Conservation (phyloP, 1,140 invertebrate genomes). For the Notospermus geniculatus region DNA sequence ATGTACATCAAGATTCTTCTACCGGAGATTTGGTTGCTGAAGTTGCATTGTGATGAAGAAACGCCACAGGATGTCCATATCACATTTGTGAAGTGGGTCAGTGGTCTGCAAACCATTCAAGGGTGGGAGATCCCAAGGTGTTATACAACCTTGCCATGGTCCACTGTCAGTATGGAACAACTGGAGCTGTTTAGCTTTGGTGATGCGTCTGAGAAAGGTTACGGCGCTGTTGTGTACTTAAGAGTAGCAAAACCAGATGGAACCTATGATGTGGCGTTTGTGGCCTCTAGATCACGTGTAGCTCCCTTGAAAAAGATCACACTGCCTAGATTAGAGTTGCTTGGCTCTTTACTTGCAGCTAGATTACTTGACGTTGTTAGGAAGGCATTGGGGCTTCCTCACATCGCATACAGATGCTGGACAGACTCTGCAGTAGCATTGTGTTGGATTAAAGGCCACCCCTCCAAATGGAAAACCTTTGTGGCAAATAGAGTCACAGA, state of each 20-base stretch:
- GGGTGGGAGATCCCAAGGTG: conserved; percentile 6
- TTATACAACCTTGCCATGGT: background rate
- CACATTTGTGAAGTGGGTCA: background rate
- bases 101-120: background rate
- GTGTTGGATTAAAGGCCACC: conserved; percentile 14
- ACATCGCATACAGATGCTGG: conserved; percentile 13
- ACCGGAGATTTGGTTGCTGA: background rate
- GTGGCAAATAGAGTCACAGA: conserved; percentile 12
- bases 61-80: background rate
- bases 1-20: background rate
- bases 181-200: conserved; percentile 5
- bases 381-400: background rate
- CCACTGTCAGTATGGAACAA: background rate
- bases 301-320: background rate
- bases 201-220: conserved; percentile 6
- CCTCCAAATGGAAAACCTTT: conserved; percentile 17
- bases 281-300: conserved; percentile 1
- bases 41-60: conserved; percentile 5
- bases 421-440: conserved; percentile 14
- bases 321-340: conserved; percentile 8
- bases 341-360: conserved; percentile 1
- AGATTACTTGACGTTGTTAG: background rate
- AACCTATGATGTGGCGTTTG: background rate
- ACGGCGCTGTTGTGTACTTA: conserved; percentile 1
- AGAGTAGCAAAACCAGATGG: background rate